A percentile compares a stretch with the other conserved stretches of the same genome.
phyloP scores from a whole-genome alignment of 2,797 vertebrate genomes.

The Dermochelys coriacea region DNA sequence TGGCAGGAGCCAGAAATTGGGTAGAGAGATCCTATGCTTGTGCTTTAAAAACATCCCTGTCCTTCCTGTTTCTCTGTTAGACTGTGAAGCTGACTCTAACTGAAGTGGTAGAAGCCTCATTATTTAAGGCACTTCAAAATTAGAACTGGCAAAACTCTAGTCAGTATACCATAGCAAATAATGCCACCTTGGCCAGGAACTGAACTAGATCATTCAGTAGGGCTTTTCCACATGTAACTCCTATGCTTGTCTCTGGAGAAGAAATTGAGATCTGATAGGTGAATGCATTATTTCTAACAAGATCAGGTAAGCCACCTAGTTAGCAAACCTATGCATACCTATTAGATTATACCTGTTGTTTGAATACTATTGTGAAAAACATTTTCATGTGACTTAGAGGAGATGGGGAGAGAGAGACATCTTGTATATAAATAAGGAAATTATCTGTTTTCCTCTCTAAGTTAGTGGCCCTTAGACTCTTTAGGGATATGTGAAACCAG shows the following conservation, averaged over 20 bases:
- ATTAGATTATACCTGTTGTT: neutral
- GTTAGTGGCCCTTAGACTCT: neutral
- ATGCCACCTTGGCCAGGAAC: neutral
- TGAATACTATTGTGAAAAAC: neutral
- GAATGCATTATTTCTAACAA: neutral
- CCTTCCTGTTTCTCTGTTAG: neutral
- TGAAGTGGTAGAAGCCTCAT: neutral
- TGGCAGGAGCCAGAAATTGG: neutral
- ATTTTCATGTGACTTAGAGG: neutral
- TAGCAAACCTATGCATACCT: neutral
- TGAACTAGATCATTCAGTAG: neutral
- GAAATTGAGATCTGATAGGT: neutral
- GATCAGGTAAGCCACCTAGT: neutral
- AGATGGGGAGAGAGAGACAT: neutral
- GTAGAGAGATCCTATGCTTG: neutral
- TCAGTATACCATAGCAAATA: neutral
- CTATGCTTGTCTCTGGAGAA: neutral
- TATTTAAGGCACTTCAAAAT: neutral
- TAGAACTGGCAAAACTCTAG: neutral
- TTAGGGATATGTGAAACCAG: neutral
- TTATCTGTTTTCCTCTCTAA: neutral
- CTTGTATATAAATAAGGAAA: neutral
- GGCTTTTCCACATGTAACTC: neutral
- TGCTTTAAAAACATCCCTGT: neutral
- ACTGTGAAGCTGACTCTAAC: neutral